phyloP scores from a whole-genome alignment of 2,888 invertebrate genomes.

The Cheilosia soror region DNA sequence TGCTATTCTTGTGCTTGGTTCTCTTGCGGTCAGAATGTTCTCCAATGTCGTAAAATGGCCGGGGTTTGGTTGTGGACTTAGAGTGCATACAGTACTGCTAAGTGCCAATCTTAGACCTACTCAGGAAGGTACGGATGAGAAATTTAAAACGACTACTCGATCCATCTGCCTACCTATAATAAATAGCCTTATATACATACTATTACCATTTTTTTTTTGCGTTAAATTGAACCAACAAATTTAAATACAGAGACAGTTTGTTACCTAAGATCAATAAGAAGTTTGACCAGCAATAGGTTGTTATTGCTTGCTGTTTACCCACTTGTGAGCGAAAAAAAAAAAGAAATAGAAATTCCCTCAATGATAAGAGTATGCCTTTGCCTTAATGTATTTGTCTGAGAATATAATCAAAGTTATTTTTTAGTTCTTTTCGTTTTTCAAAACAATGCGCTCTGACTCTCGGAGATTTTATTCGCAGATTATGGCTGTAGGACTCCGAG shows the following conservation, averaged over 20 bases:
- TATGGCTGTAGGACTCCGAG: background rate
- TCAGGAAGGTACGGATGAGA: no score
- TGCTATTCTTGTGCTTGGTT: no score
- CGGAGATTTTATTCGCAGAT: slow-evolving; percentile 13
- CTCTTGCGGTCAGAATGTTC: no score
- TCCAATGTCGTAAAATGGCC: no score
- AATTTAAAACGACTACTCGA: no score
- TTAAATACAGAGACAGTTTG: background rate
- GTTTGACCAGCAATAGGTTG: background rate
- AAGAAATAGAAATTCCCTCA: slow-evolving; percentile 14
- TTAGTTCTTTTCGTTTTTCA: background rate
- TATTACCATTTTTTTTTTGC: no score
- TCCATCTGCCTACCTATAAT: no score
- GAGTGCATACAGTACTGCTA: no score
- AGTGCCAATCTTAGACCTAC: no score
- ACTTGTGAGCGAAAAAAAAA: slow-evolving; percentile 21
- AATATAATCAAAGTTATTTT: slow-evolving; percentile 22
- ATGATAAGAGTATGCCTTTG: slow-evolving; percentile 23
- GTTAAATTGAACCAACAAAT: no score
- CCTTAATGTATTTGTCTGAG: slow-evolving; percentile 11
- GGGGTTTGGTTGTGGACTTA: no score
- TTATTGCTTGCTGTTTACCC: slow-evolving; percentile 17
- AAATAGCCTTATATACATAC: no score
- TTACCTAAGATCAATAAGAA: slow-evolving; percentile 8
- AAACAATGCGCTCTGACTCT: slow-evolving; percentile 14